Evolutionary conservation across 2,797 vertebrate species (phyloP), one percentile per base, ranked within the genome.

Genomic region (Brachyalestes nurse): DNA sequence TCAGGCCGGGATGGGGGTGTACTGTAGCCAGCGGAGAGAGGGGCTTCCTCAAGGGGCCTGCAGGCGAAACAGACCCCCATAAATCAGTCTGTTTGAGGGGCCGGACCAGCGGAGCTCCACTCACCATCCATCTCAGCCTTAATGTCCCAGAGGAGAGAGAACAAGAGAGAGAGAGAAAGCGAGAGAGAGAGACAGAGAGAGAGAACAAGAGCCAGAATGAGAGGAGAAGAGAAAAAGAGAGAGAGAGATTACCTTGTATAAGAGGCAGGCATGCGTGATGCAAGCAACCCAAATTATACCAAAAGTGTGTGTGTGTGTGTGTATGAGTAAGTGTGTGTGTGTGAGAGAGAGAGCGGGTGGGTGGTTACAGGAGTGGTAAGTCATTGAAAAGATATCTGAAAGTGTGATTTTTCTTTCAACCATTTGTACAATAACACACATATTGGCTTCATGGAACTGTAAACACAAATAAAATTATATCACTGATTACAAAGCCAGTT

Each of bases 31-130:
- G 88, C 91, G 91, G 93, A 83, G 91, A 77, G 91, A 87, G 85
- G 87, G 85, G 87, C 90, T 86, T 92, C 94, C 94, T 95, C 89
- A 73, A 90, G 93, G 95, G 94, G 93, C 92, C 89, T 88, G 84
- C 85, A 90, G 88, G 92, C 92, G 91, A 96, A 95, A 95, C 93
- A 92, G 90, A 94, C 92, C 88, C 83, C 95, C 94, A 97, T 97
- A 96, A 97, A 97, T 98, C 96, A 97, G 93, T 84, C 80, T 75
- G 89, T 94, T 93, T 92, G 93, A 95, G 94, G 92, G 94, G 93
- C 93, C 92, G 88, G 90, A 72, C 87, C 85, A 66, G 88, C 84
- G 87, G 70, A 83, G 76, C 67, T 69, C 66, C 58, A 79, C 72
- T 91, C 93, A 88, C 92, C 92, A 93, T 94, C 93, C 87, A 94